Base-by-base conservation (phyloP, 2,113 vertebrate species). In the Cephalopholis sonnerati region DNA sequence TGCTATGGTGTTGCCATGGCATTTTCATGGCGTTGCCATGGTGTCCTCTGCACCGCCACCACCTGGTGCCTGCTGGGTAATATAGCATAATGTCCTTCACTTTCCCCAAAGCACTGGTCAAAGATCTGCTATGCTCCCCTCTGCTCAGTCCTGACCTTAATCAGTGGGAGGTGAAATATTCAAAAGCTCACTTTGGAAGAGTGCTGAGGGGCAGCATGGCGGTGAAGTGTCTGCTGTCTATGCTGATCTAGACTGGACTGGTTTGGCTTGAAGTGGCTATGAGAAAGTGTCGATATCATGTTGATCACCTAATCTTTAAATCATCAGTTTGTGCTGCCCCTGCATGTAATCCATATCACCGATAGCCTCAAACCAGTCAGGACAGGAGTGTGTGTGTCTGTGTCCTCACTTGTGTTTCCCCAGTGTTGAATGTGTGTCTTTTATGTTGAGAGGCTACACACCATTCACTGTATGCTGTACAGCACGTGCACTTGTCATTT, bases 1-100 rank as follows among this genome's bases (percentile, higher is more conserved):
- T 93, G 83, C 90, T 93, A 93, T 92, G 90, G 88, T 84, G 91
- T 94, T 94, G 93, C 90, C 91, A 90, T 92, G 93, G 92, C 77
- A 82, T 90, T 92, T 85, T 89, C 89, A 91, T 89, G 92, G 90
- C 44, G 93, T 93, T 94, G 91, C 93, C 90, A 93, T 94, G 93
- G 92, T 87, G 88, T 92, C 90, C 86, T 90, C 87, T 85, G 91
- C 92, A 91, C 91, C 88, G 72, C 93, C 91, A 88, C 91, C 88
- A 94, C 91, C 93, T 93, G 94, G 93, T 94, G 91, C 91, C 93
- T 94, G 93, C 90, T 94, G 93, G 94, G 92, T 94, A 92, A 94
- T 92, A 88, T 93, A 93, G 88, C 87, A 85, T 93, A 92, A 92
- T 92, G 84, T 93, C 91, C 91, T 90, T 92, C 90, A 79, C 89